Evolutionary conservation across 1,140 invertebrate genomes (phyloP).

Genomic region (Copidosoma floridanum): DNA sequence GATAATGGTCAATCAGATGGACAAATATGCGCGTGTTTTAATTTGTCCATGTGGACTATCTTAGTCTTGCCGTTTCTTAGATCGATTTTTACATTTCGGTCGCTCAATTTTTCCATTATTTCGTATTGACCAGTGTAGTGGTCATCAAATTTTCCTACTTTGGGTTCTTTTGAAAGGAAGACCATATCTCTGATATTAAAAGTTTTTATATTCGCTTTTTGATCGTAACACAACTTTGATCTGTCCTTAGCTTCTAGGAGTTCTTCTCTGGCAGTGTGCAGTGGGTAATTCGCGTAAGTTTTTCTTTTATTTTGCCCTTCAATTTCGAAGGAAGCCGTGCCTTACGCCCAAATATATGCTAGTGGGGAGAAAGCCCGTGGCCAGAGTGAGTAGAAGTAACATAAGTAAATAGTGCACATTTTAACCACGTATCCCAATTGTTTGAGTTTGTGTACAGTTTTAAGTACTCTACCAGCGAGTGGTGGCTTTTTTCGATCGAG

Average conservation of each 20-base stretch:
- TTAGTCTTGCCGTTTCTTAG: not conserved
- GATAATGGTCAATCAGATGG: no score
- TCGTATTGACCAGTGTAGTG: not conserved
- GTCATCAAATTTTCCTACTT: not conserved
- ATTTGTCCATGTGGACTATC: not conserved
- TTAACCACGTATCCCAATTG: no score
- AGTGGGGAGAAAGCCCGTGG: slow-evolving; percentile 35
- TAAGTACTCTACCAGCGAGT: no score
- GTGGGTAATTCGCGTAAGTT: slow-evolving; percentile 13
- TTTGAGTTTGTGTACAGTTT: no score
- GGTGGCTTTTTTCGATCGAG: no score
- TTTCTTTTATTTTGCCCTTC: not conserved
- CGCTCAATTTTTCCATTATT: not conserved
- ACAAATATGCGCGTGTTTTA: not conserved
- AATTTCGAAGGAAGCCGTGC: slow-evolving; percentile 17
- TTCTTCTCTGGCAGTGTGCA: not conserved
- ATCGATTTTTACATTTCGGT: not conserved
- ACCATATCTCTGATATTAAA: not conserved
- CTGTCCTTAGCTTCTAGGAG: not conserved
- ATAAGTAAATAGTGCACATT: no score
- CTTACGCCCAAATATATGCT: slow-evolving; percentile 40
- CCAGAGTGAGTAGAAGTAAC: slow-evolving; percentile 36
- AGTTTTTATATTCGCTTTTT: not conserved
- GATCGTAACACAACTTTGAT: not conserved
- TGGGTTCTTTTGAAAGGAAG: not conserved